phyloP scores from a whole-genome alignment of 2,113 vertebrate species.

The Dicrurus megarhynchus region DNA sequence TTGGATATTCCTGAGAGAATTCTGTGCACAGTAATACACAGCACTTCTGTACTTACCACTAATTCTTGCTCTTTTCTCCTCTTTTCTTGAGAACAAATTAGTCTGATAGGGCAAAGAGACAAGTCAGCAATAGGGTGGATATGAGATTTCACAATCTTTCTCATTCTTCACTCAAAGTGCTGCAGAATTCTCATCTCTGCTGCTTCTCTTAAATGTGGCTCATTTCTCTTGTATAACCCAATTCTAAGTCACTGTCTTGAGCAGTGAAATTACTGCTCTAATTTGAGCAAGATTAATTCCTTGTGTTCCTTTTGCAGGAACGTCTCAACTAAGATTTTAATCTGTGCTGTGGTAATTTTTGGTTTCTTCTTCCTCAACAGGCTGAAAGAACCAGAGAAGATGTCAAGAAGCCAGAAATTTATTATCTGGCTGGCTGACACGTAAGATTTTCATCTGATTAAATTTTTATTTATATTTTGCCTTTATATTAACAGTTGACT shows the following conservation, averaged over 20 bases:
- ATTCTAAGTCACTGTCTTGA: not conserved
- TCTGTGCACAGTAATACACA: rapidly evolving
- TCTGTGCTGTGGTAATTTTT: not conserved
- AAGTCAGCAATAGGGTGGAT: not conserved
- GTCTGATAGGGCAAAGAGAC: not conserved
- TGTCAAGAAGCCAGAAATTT: slow-evolving; percentile 83
- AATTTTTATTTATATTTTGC: not conserved
- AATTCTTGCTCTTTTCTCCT: not conserved
- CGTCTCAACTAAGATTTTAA: not conserved
- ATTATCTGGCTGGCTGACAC: slow-evolving; percentile 88
- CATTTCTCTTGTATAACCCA: not conserved
- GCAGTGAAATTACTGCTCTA: not conserved
- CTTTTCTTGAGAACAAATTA: not conserved
- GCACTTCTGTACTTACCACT: not conserved
- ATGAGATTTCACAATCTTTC: not conserved
- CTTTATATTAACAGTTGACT: not conserved
- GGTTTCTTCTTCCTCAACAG: slow-evolving; percentile 65
- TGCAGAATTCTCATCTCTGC: not conserved
- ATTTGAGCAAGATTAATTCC: slow-evolving; percentile 14
- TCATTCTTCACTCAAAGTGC: not conserved
- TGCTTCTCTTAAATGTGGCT: not conserved
- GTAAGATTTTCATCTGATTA: slow-evolving; percentile 75
- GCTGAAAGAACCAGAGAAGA: slow-evolving; percentile 79
- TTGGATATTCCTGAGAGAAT: not conserved
- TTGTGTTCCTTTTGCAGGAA: not conserved